These are phyloP conservation scores for Entomyzon cyanotis DNA, from an alignment of 2,113 vertebrate genomes.

Conservation along the genomic window DNA sequence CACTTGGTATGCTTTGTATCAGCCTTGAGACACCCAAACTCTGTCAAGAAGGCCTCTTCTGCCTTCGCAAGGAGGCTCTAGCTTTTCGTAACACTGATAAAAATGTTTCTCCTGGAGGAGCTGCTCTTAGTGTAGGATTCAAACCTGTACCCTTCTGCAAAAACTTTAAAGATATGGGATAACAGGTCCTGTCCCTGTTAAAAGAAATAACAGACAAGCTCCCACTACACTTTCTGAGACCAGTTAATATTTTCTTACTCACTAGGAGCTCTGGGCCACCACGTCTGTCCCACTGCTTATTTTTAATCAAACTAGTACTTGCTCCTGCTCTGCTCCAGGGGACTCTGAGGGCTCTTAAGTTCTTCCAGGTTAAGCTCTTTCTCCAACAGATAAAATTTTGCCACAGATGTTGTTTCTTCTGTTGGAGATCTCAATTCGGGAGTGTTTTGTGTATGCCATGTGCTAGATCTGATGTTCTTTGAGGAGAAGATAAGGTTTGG, in stretches of 20 bases:
- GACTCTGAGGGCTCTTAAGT: not conserved
- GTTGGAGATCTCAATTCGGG: not conserved
- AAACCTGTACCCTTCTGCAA: not conserved
- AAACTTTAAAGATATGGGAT: not conserved
- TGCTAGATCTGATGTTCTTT: not conserved
- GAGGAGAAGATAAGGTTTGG: constrained; percentile 1
- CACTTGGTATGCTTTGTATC: not conserved
- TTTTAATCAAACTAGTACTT: not conserved
- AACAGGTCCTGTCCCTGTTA: not conserved
- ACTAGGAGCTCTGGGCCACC: not conserved
- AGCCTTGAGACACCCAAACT: not conserved
- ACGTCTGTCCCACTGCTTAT: not conserved
- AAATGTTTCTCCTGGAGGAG: not conserved
- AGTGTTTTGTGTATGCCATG: not conserved
- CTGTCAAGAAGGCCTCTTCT: not conserved
- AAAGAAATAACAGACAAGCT: not conserved
- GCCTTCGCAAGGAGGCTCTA: not conserved
- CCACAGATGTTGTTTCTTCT: not conserved
- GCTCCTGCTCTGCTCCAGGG: not conserved
- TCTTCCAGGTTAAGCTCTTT: constrained; percentile 1
- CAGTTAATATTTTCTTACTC: not conserved
- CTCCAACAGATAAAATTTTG: constrained; percentile 13
- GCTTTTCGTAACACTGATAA: not conserved
- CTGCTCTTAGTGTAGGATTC: not conserved
- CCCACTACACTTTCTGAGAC: not conserved